Conservation (phyloP, 1,140 invertebrate genomes). For the Oedothorax gibbosus region DNA sequence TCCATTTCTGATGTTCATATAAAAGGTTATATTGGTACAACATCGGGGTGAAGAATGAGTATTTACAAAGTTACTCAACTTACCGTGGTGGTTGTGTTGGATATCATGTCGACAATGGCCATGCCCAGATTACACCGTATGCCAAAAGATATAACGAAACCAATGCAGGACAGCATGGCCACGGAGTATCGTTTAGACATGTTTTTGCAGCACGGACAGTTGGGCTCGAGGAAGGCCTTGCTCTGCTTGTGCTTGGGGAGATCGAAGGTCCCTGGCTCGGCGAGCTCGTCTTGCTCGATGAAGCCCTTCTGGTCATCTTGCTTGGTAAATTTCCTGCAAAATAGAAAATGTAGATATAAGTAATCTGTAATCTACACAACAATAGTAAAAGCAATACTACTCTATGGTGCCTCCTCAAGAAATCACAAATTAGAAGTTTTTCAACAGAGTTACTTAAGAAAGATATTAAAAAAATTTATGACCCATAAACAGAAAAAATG, state of each 20-base stretch:
- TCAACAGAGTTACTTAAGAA: no score
- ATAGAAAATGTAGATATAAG: background rate
- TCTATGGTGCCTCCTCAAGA: no score
- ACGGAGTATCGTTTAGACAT: conserved; percentile 89
- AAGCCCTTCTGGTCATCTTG: conserved; percentile 68
- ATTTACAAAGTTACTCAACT: no score
- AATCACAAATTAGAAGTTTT: no score
- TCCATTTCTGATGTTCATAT: no score
- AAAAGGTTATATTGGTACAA: no score
- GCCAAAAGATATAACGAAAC: conserved; percentile 93
- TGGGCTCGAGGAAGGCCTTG: conserved; percentile 73
- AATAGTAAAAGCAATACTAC: no score
- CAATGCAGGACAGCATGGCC: conserved; percentile 84
- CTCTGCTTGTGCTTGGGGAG: conserved; percentile 57
- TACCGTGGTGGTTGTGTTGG: conserved; percentile 67
- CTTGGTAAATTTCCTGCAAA: conserved; percentile 64
- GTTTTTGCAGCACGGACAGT: conserved; percentile 80
- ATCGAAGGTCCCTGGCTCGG: conserved; percentile 66
- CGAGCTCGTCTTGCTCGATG: conserved; percentile 68
- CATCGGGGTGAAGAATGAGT: no score
- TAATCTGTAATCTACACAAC: no score
- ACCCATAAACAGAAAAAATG: no score
- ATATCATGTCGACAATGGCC: conserved; percentile 84
- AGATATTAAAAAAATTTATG: no score
- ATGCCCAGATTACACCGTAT: conserved; percentile 98